Evolutionary conservation across 1,140 invertebrate genomes (phyloP), one percentile per base, ranked within the genome.

Genomic region (Cydia amplana): DNA sequence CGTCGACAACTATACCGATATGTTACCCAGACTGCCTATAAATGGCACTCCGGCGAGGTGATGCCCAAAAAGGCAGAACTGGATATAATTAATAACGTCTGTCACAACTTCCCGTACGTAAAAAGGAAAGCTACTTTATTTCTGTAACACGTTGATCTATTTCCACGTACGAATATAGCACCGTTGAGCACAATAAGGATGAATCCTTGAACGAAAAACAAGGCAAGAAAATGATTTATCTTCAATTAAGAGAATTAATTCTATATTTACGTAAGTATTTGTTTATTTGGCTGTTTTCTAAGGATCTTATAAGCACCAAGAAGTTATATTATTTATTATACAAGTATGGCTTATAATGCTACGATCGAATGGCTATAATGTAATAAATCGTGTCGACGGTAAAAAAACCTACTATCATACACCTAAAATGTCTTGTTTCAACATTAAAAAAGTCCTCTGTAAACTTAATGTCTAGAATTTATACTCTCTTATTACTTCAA

Each of bases 121-220:
- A 36, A 70, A 70, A 70, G 65, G 65, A 70, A 43, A 70, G 65
- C 65, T 36, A 70, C 5, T 70, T 70, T 70, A 70, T 70, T 70
- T 70, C 65, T 70, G 65, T 36, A 40, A 70, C 9, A 70, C n/a
- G 65, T 43, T 18, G 65, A 65, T 65, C 28, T 65, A 40, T 36
- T 70, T 70, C 65, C 65, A 70, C 28, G 36, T 70, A 70, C 55
- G 1, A 23, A 51, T 51, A 51, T n/a, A 60, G 55, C 20, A 23
- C 23, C 55, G 18, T 60, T 10, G 55, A 20, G 32, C 16, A 70
- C 65, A 70, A 70, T 60, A 23, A 70, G 65, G 28, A 70, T 40
- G 12, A 32, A 32, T 70, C 4, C 65, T 36, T n/a, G 32, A 40
- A 43, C 43, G 65, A 40, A 20, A 40, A 70, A 70, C 65, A 43